Evolutionary conservation across 2,797 vertebrate species (phyloP), one percentile per base, ranked within the genome.

Genomic region (Adrianichthys oophorus): DNA sequence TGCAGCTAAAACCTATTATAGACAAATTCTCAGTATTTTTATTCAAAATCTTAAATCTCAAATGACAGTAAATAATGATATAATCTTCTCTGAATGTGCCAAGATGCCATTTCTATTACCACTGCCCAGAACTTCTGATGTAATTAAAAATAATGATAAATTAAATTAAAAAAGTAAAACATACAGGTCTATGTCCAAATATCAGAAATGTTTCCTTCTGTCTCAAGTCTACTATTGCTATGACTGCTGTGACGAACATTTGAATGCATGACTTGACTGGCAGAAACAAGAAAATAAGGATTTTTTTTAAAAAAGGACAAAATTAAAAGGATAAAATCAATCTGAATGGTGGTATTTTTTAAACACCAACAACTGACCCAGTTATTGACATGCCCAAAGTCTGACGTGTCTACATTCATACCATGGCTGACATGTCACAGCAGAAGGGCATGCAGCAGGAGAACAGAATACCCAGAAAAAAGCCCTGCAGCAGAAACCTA

Each of bases 401-500:
- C 53, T 52, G 54, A 74, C 74, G 53, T 87, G 78, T 87, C 89
- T 83, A 85, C 74, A 56, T 80, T 85, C 84, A 90, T 88, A 85
- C 88, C 83, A 83, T 78, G 65, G 59, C 69, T 29, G 82, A 89
- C 88, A 89, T 86, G 90, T 90, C 81, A 85, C 76, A 84, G 85
- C 86, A 84, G 48, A 90, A 67, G 54, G 81, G 74, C 10, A 59
- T 42, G 61, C 52, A 65, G 19, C 52, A 32, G 50, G 52, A 62
- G 46, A 61, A 51, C 69, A 75, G 45, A 62, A 63, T 67, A 63
- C 49, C 45, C 32, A 62, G 15, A 68, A 82, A 83, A 84, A 63
- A 79, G 66, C 65, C 59, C 78, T 85, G 69, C 75, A 77, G 52
- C 24, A 57, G 18, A 24, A 68, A 23, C 48, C 52, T 52, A 3